Conservation (phyloP, 1,140 invertebrate species). For the Pomacea maculata region DNA sequence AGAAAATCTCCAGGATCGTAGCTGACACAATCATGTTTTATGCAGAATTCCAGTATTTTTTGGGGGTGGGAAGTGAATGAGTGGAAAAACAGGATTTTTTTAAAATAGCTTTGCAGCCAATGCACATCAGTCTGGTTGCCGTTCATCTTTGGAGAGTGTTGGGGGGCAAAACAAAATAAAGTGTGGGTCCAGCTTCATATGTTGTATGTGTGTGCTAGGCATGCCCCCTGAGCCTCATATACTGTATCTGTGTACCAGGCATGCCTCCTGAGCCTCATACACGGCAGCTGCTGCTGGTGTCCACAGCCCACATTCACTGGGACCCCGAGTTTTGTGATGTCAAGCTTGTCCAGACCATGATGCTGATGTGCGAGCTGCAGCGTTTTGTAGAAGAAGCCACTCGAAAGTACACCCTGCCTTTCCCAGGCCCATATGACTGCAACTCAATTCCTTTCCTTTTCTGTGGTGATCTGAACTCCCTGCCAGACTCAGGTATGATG, state of each 20-base stretch:
- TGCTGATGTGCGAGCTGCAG: constrained; percentile 90
- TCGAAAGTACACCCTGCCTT: constrained; percentile 43
- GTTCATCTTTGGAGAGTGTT: too few relatives aligned
- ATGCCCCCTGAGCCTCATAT: too few relatives aligned
- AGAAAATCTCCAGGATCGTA: too few relatives aligned
- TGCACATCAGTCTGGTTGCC: too few relatives aligned
- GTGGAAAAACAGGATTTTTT: too few relatives aligned
- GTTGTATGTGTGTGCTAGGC: too few relatives aligned
- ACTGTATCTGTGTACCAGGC: background rate
- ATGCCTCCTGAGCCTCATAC: constrained; percentile 8
- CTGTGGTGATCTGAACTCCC: constrained; percentile 98
- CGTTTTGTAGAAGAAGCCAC: constrained; percentile 58
- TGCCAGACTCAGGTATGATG: constrained; percentile 90
- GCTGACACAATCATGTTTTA: too few relatives aligned
- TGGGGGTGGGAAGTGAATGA: too few relatives aligned
- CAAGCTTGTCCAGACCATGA: constrained; percentile 99
- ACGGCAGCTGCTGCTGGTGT: constrained; percentile 87
- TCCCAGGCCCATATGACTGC: constrained; percentile 71
- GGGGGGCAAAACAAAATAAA: too few relatives aligned
- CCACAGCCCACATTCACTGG: constrained; percentile 99
- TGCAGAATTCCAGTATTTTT: too few relatives aligned
- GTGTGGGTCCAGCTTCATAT: too few relatives aligned
- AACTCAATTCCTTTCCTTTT: constrained; percentile 91
- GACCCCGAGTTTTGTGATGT: constrained; percentile 99
- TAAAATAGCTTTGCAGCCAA: too few relatives aligned